Conservation (phyloP, 2,113 vertebrate genomes). For the Sorex fumeus region DNA sequence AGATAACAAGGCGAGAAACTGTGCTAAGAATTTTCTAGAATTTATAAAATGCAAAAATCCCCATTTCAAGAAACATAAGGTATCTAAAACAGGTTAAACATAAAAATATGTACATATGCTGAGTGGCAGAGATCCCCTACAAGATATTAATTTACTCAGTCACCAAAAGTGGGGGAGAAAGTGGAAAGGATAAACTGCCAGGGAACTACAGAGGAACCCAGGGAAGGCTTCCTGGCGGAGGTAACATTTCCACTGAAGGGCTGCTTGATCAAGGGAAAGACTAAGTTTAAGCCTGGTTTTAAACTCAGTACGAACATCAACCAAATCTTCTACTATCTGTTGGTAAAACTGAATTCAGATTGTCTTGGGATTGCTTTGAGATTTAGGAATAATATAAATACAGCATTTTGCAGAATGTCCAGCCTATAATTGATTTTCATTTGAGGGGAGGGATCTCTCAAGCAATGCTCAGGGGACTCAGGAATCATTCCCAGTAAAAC, state of each 20-base stretch:
- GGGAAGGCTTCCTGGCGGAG: not conserved
- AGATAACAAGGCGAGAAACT: not conserved
- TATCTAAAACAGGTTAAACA: not conserved
- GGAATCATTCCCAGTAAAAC: too few relatives aligned
- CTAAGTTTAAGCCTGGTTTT: not conserved
- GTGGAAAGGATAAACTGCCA: not conserved
- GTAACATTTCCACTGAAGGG: not conserved
- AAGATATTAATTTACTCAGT: not conserved
- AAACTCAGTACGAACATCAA: not conserved
- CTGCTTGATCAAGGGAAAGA: too few relatives aligned
- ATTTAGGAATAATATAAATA: not conserved
- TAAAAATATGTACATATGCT: slow-evolving; percentile 13
- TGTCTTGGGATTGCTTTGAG: not conserved
- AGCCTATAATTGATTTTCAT: not conserved
- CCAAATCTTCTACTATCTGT: not conserved
- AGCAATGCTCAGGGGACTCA: too few relatives aligned
- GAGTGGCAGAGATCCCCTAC: not conserved
- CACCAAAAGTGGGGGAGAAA: not conserved
- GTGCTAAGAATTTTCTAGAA: slow-evolving; percentile 18
- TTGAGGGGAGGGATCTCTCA: too few relatives aligned
- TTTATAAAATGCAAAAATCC: slow-evolving; percentile 38
- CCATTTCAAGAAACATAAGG: slow-evolving; percentile 35
- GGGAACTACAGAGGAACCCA: slow-evolving; percentile 5
- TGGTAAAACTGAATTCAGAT: slow-evolving; percentile 1
- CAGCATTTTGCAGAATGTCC: slow-evolving; percentile 21